phyloP scores from a whole-genome alignment of 2,113 vertebrate species.

The Ctenodactylus gundi region DNA sequence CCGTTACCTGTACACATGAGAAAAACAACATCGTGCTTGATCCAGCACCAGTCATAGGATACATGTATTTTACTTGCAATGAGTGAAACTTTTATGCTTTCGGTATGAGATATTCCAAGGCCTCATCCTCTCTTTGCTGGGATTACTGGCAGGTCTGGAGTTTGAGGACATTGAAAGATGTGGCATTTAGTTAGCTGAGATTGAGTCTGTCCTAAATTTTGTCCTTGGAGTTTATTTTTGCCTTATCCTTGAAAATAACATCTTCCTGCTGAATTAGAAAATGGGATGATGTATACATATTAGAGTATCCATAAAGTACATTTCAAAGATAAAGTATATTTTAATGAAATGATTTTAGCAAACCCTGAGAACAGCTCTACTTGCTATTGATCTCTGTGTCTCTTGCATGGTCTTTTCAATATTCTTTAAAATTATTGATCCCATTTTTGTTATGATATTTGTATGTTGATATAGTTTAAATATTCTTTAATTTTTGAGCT shows the following conservation, averaged over 20 bases:
- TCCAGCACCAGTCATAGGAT: background rate
- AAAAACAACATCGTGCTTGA: no score
- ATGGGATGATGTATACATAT: background rate
- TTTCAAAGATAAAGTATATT: conserved; percentile 23
- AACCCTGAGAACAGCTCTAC: background rate
- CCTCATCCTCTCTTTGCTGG: background rate
- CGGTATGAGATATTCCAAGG: background rate
- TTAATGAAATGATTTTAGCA: background rate
- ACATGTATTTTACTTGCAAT: background rate
- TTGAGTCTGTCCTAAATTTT: background rate
- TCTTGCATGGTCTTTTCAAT: background rate
- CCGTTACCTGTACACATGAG: no score
- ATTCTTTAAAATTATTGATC: background rate
- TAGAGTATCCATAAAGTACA: background rate
- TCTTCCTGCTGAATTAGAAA: background rate
- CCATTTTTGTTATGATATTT: background rate
- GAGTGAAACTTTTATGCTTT: background rate
- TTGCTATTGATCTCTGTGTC: background rate
- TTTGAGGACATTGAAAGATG: background rate
- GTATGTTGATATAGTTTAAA: conserved; percentile 23
- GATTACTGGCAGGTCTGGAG: background rate
- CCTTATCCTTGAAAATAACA: background rate
- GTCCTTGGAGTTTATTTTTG: background rate
- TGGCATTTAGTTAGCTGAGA: background rate
- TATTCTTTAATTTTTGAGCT: background rate